Percentiles rank a stretch among this genome's conserved stretches.
phyloP scores from a whole-genome alignment of 2,113 vertebrate species.

The Eudyptes chrysolophus region DNA sequence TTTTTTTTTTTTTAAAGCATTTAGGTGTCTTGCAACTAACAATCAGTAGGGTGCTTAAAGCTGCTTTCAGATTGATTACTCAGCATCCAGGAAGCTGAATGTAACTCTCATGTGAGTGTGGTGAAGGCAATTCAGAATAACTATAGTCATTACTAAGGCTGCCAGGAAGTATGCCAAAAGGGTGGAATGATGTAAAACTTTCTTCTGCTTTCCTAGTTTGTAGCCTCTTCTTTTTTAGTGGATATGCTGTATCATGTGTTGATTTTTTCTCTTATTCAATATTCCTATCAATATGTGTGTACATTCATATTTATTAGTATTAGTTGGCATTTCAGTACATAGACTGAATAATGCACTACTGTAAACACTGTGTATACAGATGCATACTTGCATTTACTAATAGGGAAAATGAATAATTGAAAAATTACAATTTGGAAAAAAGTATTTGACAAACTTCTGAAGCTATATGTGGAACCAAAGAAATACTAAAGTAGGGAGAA shows the following conservation, averaged over 20 bases:
- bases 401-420: neutral
- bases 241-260: neutral
- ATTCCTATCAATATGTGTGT: neutral
- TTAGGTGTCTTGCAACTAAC: slow-evolving; percentile 64
- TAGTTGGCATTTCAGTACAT: neutral
- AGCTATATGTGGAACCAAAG: neutral
- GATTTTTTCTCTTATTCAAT: neutral
- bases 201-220: neutral
- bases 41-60: slow-evolving; percentile 63
- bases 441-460: neutral
- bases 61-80: slow-evolving; percentile 67
- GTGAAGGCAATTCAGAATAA: slow-evolving; percentile 68
- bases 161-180: slow-evolving; percentile 57
- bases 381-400: neutral
- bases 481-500: neutral
- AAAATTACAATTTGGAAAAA: neutral
- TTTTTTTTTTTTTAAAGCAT: slow-evolving; percentile 46
- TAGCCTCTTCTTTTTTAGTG: neutral
- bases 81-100: slow-evolving; percentile 65
- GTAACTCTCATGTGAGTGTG: slow-evolving; percentile 53
- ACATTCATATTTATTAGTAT: neutral
- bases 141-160: slow-evolving; percentile 57
- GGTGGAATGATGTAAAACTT: slow-evolving; percentile 38
- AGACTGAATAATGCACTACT: neutral
- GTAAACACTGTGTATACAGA: neutral